These are phyloP conservation scores for Fistularia tabacaria DNA, from an alignment of 2,797 vertebrate species.

Conservation along the genomic window DNA sequence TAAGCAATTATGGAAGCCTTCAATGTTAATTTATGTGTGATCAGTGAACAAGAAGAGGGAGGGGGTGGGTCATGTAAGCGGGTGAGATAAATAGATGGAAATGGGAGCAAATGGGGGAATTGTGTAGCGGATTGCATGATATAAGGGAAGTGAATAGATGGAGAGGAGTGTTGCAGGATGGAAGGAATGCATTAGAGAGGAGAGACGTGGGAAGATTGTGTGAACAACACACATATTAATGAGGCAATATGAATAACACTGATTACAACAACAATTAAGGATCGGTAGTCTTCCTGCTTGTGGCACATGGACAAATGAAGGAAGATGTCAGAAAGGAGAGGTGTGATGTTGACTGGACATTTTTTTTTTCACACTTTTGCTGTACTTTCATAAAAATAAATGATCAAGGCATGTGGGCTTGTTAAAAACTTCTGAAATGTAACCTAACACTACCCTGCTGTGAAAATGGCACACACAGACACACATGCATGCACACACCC, in stretches of 20 bases:
- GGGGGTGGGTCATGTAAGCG: slow-evolving; percentile 45
- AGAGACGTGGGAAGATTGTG: slow-evolving; percentile 64
- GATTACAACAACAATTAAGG: slow-evolving; percentile 77
- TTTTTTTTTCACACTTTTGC: too few species aligned
- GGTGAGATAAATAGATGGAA: slow-evolving; percentile 59
- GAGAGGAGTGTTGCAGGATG: slow-evolving; percentile 40
- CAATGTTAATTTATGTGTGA: slow-evolving; percentile 78
- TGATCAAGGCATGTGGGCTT: too few species aligned
- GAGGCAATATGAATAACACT: slow-evolving; percentile 76
- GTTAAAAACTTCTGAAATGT: slow-evolving; percentile 2
- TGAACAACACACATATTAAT: slow-evolving; percentile 76
- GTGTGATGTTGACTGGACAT: too few species aligned
- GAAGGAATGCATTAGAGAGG: slow-evolving; percentile 51
- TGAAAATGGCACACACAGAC: slow-evolving; percentile 20
- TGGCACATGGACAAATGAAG: slow-evolving; percentile 50
- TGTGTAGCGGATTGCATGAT: slow-evolving; percentile 50
- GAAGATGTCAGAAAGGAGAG: slow-evolving; percentile 31
- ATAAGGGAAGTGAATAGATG: slow-evolving; percentile 40
- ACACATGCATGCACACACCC: slow-evolving; percentile 3
- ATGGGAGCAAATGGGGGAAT: slow-evolving; percentile 50
- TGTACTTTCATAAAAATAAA: too few species aligned
- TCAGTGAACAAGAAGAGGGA: slow-evolving; percentile 59
- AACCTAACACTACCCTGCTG: too few species aligned
- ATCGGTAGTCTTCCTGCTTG: slow-evolving; percentile 57
- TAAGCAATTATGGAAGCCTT: slow-evolving; percentile 78